A percentile compares a stretch with the other conserved stretches of the same genome.
These are phyloP conservation scores for Ramphastos sulfuratus DNA, from an alignment of 2,113 vertebrate genomes.

Conservation along the genomic window DNA sequence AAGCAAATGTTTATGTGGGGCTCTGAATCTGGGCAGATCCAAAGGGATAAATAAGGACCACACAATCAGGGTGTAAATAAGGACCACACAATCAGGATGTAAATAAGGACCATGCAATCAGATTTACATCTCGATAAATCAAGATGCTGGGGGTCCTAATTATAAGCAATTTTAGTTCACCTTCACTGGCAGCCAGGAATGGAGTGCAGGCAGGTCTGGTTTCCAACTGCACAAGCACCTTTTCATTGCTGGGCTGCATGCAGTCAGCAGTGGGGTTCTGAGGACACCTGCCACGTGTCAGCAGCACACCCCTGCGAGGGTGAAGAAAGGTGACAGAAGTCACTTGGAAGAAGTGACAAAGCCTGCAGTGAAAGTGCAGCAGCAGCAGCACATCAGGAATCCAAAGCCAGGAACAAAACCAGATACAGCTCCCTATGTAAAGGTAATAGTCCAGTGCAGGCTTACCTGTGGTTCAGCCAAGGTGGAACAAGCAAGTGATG, in stretches of 20 bases:
- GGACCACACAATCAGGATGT: not conserved
- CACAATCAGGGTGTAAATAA: not conserved
- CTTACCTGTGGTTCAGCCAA: not conserved
- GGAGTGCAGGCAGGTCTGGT: not conserved
- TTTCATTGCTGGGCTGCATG: rapidly evolving
- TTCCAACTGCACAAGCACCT: not conserved
- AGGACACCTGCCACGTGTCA: not conserved
- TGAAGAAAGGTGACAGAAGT: not conserved
- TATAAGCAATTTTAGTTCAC: not conserved
- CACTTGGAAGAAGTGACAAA: not conserved
- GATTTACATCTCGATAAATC: not conserved
- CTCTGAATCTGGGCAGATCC: not conserved
- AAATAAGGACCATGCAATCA: not conserved
- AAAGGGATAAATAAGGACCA: not conserved
- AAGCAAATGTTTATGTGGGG: not conserved
- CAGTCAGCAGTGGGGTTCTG: not conserved
- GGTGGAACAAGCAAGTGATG: not conserved
- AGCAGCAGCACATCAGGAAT: not conserved
- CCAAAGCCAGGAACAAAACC: not conserved
- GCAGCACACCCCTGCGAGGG: not conserved
- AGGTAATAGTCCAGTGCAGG: not conserved
- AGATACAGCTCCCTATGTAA: not conserved
- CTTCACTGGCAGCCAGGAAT: not conserved
- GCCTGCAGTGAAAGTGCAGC: not conserved
- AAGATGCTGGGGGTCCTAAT: not conserved